These are phyloP conservation scores for Aphidoletes aphidimyza DNA, from an alignment of 2,888 invertebrate species.

Conservation along the genomic window DNA sequence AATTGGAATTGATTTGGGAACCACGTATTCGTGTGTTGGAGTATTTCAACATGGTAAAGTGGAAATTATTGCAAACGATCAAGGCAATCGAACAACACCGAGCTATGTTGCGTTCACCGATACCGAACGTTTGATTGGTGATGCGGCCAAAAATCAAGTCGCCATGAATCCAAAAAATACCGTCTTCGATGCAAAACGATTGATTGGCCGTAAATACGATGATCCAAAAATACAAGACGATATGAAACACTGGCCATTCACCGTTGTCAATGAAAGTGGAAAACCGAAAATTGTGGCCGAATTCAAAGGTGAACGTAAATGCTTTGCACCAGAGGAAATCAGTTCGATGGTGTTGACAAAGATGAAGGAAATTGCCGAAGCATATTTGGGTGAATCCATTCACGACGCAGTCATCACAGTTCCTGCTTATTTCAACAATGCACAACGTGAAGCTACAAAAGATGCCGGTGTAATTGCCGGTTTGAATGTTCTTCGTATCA, in stretches of 20 bases:
- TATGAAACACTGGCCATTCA: constrained; percentile 87
- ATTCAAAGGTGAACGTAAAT: too few relatives aligned
- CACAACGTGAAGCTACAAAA: constrained; percentile 98
- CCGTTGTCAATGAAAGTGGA: constrained; percentile 71
- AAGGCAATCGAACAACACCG: constrained; percentile 89
- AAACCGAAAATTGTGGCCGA: constrained; percentile 77
- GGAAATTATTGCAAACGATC: constrained; percentile 90
- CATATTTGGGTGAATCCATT: too few relatives aligned
- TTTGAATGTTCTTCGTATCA: too few relatives aligned
- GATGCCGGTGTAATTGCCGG: too few relatives aligned
- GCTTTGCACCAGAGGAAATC: too few relatives aligned
- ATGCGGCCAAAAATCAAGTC: constrained; percentile 74
- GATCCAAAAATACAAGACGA: constrained; percentile 81
- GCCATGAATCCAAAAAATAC: constrained; percentile 80
- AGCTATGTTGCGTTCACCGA: too few relatives aligned
- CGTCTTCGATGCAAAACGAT: constrained; percentile 78
- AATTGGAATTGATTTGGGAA: constrained; percentile 96
- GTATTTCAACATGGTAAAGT: constrained; percentile 93
- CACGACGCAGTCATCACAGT: constrained; percentile 85
- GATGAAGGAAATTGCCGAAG: too few relatives aligned
- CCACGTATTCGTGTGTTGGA: constrained; percentile 94
- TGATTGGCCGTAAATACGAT: constrained; percentile 79
- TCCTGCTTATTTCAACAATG: constrained; percentile 97
- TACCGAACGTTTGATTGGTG: too few relatives aligned
- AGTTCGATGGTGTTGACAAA: too few relatives aligned